Percentiles rank a stretch among this genome's conserved stretches.
These are phyloP conservation scores for Mormyrops boulengeri DNA, from an alignment of 2,797 vertebrate species.

Conservation along the genomic window DNA sequence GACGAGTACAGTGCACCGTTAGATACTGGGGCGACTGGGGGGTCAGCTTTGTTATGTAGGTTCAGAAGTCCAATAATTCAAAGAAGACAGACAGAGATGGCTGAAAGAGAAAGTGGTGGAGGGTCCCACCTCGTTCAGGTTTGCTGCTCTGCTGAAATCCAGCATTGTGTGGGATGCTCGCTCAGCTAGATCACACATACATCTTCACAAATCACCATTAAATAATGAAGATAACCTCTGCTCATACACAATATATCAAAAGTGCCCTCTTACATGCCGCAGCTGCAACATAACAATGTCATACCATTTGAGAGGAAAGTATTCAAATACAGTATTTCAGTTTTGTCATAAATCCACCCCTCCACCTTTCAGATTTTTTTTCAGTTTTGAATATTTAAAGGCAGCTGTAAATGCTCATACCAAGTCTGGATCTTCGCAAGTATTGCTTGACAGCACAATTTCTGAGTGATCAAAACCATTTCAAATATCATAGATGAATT, in stretches of 20 bases:
- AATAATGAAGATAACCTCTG: not conserved
- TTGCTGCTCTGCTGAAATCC: not conserved
- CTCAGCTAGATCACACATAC: not conserved
- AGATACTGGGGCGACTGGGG: not conserved
- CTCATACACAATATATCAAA: not conserved
- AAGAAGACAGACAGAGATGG: not conserved
- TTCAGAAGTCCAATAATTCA: not conserved
- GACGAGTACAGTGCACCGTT: not conserved
- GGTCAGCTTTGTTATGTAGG: not conserved
- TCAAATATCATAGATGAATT: not conserved
- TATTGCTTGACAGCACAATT: not conserved
- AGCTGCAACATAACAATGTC: not conserved
- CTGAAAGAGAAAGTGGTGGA: not conserved
- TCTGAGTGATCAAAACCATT: not conserved
- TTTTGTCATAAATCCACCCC: not conserved
- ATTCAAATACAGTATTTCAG: not conserved
- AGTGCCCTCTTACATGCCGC: not conserved
- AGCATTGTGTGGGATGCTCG: not conserved
- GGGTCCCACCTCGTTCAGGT: not conserved
- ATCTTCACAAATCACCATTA: not conserved
- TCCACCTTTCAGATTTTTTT: not conserved
- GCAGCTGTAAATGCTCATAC: not conserved
- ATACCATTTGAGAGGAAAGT: not conserved
- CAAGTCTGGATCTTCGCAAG: not conserved
- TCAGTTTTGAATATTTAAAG: not conserved